A percentile compares a stretch with the other conserved stretches of the same genome.
These are phyloP conservation scores for Polietes domitor DNA, from an alignment of 2,888 invertebrate genomes.

Conservation along the genomic window DNA sequence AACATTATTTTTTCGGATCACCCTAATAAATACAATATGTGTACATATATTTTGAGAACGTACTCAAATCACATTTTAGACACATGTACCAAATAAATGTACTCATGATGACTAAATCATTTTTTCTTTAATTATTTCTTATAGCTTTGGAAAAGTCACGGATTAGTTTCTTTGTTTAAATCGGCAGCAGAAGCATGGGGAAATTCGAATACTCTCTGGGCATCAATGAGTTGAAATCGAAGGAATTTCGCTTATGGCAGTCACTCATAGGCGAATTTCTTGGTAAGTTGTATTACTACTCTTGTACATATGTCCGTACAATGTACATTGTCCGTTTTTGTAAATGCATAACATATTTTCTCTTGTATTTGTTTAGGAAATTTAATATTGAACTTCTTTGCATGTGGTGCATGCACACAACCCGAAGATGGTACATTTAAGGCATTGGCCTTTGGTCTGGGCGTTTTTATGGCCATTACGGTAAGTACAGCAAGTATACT, in stretches of 20 bases:
- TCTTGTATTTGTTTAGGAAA: slow-evolving; percentile 82
- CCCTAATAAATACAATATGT: neutral
- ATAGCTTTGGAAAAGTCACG: slow-evolving; percentile 40
- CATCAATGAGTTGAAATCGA: slow-evolving; percentile 86
- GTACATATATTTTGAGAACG: neutral
- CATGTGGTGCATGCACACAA: slow-evolving; percentile 90
- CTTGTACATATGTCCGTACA: neutral
- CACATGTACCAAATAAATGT: slow-evolving; percentile 18
- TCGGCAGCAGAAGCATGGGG: slow-evolving; percentile 78
- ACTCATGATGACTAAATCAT: neutral
- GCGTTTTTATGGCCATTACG: slow-evolving; percentile 91
- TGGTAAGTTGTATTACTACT: slow-evolving; percentile 80
- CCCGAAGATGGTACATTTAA: slow-evolving; percentile 84
- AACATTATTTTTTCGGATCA: neutral
- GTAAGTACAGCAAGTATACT: slow-evolving; percentile 80
- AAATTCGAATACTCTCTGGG: slow-evolving; percentile 85
- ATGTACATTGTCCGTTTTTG: neutral
- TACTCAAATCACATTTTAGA: neutral
- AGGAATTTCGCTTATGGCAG: slow-evolving; percentile 86
- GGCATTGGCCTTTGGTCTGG: slow-evolving; percentile 91
- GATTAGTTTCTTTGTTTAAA: slow-evolving; percentile 27
- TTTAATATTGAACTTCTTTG: slow-evolving; percentile 92
- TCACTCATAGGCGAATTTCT: slow-evolving; percentile 93
- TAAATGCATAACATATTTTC: neutral
- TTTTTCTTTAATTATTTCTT: slow-evolving; percentile 33